Evolutionary conservation across 2,888 invertebrate species (phyloP), one percentile per base, ranked within the genome.

Genomic region (Zhengitettix transpicula): DNA sequence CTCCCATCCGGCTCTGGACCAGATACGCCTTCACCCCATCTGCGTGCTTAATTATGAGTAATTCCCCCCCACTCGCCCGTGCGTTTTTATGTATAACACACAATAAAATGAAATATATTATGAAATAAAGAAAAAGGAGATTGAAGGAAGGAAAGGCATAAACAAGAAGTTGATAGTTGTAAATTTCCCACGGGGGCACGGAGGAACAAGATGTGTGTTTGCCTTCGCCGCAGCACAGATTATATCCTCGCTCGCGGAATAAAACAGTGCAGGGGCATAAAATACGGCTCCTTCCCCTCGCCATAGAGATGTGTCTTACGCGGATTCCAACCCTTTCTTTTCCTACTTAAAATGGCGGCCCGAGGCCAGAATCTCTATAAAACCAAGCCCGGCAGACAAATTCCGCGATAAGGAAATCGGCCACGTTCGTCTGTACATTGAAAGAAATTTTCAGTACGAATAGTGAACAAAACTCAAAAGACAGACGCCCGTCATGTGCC

Each of bases 1-100:
- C 28, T 28, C 28, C 28, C 28, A 28, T 28, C 28, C 28, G 28
- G 28, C 28, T 47, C 47, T 47, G 47, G 14, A 14, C n/a, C 14
- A 14, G 47, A n/a, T n/a, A 47, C 14, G 14, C 47, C n/a, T 47
- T 12, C 12, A 47, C n/a, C 47, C n/a, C 47, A 14, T n/a, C n/a
- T n/a, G 47, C 47, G 47, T 58, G 58, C 42, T 58, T 60, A 60
- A 60, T 60, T 60, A 53, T 57, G 58, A 60, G 57, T 60, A 57
- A 60, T 60, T 60, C 41, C 60, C 54, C n/a, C 58, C 47, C 60
- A 44, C 42, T 54, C 28, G 28, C 28, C 28, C 28, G 28, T 28
- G 28, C 28, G 28, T 28, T 28, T 28, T 28, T 28, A 28, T 28
- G 28, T 28, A 28, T 28, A 28, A 28, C 28, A 28, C 28, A 47